Base-by-base conservation (phyloP, 2,113 vertebrate genomes). In the Pedionomus torquatus region DNA sequence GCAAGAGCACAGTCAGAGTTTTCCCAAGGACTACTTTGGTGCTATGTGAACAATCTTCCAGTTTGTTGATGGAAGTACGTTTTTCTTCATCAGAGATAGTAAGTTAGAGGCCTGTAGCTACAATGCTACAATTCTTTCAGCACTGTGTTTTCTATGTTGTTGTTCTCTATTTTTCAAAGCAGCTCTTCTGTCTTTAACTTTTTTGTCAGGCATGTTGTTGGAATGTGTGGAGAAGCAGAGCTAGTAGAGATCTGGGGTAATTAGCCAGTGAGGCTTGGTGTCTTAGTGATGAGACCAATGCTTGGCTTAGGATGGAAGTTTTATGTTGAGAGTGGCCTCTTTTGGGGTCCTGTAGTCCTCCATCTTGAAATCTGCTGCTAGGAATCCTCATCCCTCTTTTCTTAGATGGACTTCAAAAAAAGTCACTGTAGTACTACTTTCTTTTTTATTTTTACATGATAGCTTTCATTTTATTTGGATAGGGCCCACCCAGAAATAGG, bases 21-120 rank as follows among this genome's bases (percentile, higher is more conserved):
- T 96, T 93, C 65, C 69, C 84, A 64, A 91, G 87, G 77, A 78
- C 84, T 93, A 10, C 74, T 95, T 75, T 74, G 37, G 39, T 89
- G 70, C 85, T 87, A 41, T 89, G 64, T 86, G 89, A 71, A 58
- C 54, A 78, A 39, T 84, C 83, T 91, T 94, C 91, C 69, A 46
- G 30, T 64, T 75, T 74, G 43, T 82, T 94, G 69, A 31, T 64
- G 55, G 69, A 89, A 84, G 43, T 75, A 26, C 0, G 0, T 95
- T 89, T 92, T 51, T 80, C 48, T 86, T 89, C 89, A 8, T 87
- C 39, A 26, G 69, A 66, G 87, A 25, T 81, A 95, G 89, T 91
- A 96, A 92, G 86, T 93, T 95, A 90, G 80, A 95, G 83, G 31
- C 39, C 72, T 92, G 30, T 75, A 94, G 80, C 33, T 66, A 18